Percentiles rank a stretch among this genome's conserved stretches.
These are phyloP conservation scores for Melanotaenia maccullochi DNA, from an alignment of 2,797 vertebrate genomes.

Conservation along the genomic window DNA sequence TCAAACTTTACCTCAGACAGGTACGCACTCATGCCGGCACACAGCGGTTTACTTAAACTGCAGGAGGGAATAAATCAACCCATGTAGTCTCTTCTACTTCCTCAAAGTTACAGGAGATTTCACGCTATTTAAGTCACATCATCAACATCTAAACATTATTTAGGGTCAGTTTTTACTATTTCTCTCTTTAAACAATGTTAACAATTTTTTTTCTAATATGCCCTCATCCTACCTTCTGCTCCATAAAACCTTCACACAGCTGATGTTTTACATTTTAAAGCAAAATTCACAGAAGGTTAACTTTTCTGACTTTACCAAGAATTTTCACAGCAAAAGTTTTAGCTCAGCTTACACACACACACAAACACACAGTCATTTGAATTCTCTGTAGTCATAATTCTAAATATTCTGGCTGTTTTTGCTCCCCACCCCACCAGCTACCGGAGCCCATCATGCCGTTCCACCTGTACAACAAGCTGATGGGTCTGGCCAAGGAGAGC, in stretches of 20 bases:
- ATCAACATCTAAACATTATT: not conserved
- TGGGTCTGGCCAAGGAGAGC: conserved; percentile 96
- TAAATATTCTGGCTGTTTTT: not conserved
- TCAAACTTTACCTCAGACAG: conserved; percentile 98
- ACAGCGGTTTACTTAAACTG: not conserved
- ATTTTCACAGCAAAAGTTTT: not conserved
- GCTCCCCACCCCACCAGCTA: conserved; percentile 78
- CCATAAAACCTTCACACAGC: not conserved
- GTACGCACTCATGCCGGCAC: conserved; percentile 62
- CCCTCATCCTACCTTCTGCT: too few relatives aligned
- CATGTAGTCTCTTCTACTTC: not conserved
- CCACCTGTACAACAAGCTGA: conserved; percentile 90
- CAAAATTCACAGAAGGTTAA: not conserved
- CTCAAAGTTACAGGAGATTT: not conserved
- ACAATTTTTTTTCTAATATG: not conserved
- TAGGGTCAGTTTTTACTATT: not conserved
- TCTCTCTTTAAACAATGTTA: not conserved
- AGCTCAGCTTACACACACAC: not conserved
- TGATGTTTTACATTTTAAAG: not conserved
- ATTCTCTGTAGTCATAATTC: not conserved
- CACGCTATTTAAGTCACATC: not conserved
- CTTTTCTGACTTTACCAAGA: not conserved
- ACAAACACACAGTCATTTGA: not conserved
- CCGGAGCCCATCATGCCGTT: conserved; percentile 95
- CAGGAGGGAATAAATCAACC: not conserved